Conservation (phyloP, 1,140 invertebrate species). For the Drosophila bipectinata region DNA sequence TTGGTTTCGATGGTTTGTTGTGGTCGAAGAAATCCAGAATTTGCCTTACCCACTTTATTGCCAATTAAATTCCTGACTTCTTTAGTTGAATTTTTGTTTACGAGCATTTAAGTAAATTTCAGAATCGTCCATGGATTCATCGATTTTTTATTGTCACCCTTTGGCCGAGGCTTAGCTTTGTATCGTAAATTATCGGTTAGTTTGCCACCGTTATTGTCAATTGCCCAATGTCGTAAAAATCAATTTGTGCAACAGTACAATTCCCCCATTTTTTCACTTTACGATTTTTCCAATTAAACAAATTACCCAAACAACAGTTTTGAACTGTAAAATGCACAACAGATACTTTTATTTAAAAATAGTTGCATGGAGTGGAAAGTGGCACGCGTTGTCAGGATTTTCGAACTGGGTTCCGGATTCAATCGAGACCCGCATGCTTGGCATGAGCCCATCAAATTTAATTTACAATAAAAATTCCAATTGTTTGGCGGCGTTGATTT, state of each 20-base stretch:
- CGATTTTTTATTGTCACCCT: constrained; percentile 15
- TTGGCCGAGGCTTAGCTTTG: constrained; percentile 53
- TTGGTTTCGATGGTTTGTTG: constrained; percentile 28
- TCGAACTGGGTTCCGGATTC: constrained; percentile 17
- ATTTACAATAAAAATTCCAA: constrained; percentile 69
- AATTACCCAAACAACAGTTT: constrained; percentile 70
- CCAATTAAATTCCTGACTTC: constrained; percentile 22
- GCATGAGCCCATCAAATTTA: constrained; percentile 55
- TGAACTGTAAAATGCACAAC: constrained; percentile 33
- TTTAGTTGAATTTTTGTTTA: constrained; percentile 18
- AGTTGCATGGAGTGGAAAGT: constrained; percentile 27
- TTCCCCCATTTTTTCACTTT: constrained; percentile 53
- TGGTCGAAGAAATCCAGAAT: constrained; percentile 15
- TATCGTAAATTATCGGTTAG: constrained; percentile 65
- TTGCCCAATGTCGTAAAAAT: constrained; percentile 73
- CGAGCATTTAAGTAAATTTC: constrained; percentile 36
- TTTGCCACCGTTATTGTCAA: constrained; percentile 71
- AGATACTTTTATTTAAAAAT: constrained; percentile 50
- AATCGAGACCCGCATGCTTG: constrained; percentile 51
- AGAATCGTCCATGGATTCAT: constrained; percentile 3
- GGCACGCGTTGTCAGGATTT: constrained; percentile 59
- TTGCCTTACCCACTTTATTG: constrained; percentile 21
- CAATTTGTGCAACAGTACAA: constrained; percentile 56
- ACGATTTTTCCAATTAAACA: constrained; percentile 82
- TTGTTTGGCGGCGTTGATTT: constrained; percentile 67